Conservation (phyloP, 2,888 invertebrate genomes). For the Leptogaster cylindrica region DNA sequence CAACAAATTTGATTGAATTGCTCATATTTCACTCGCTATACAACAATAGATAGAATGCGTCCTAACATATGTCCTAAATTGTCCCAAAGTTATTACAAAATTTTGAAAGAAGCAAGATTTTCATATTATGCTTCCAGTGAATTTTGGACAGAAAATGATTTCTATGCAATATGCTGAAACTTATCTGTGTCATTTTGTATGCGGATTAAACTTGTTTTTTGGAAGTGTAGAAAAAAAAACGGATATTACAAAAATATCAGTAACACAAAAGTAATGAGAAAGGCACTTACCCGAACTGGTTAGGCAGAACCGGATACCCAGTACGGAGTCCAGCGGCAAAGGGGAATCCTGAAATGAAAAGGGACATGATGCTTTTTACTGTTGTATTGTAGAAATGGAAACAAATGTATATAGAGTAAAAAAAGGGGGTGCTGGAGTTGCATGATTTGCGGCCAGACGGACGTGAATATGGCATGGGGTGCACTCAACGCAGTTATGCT, state of each 20-base stretch:
- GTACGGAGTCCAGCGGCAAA: conserved; percentile 77
- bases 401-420: conserved; percentile 11
- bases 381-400: conserved; percentile 20
- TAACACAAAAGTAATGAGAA: conserved; percentile 22
- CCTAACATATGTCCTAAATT: too few relatives aligned
- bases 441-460: conserved; percentile 15
- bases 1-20: too few relatives aligned
- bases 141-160: too few relatives aligned
- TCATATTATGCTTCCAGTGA: too few relatives aligned
- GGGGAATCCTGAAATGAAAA: conserved; percentile 68
- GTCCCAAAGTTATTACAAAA: too few relatives aligned
- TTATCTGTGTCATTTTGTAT: conserved; percentile 29
- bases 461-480: not conserved
- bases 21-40: too few relatives aligned
- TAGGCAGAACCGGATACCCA: conserved; percentile 78
- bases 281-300: conserved; percentile 83
- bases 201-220: conserved; percentile 30
- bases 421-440: conserved; percentile 16
- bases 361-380: conserved; percentile 31
- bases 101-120: too few relatives aligned
- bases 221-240: conserved; percentile 23
- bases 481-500: not conserved
- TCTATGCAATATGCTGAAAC: too few relatives aligned
- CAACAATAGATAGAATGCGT: too few relatives aligned
- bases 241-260: conserved; percentile 33